Evolutionary conservation across 2,888 invertebrate genomes (phyloP).

Genomic region (Sylvicola fuscatus): DNA sequence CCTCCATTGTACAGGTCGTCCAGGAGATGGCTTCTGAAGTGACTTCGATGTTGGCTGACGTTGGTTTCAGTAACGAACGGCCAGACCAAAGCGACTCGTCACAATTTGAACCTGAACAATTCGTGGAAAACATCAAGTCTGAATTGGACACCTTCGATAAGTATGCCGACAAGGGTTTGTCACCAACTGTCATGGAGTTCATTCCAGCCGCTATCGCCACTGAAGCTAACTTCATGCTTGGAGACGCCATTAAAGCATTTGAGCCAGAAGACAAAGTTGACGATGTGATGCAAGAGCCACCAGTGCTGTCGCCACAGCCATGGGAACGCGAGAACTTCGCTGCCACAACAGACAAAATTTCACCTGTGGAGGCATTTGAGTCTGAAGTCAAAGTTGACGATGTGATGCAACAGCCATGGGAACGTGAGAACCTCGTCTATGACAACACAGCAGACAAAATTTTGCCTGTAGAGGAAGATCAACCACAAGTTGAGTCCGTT

Average conservation of each 20-base stretch:
- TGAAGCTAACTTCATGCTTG: too few species aligned
- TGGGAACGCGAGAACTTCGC: neutral
- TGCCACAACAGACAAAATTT: neutral
- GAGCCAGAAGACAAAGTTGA: neutral
- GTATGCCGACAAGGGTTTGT: constrained; percentile 2
- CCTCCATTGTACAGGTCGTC: constrained; percentile 3
- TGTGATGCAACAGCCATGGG: neutral
- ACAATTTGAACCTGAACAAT: constrained; percentile 4
- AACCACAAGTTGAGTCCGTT: neutral
- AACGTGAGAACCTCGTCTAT: neutral
- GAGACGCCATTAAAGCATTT: too few species aligned
- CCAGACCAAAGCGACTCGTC: constrained; percentile 1
- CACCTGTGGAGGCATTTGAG: neutral
- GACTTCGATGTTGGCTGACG: constrained; percentile 1
- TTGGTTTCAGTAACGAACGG: neutral
- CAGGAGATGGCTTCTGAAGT: constrained; percentile 2
- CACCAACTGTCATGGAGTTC: constrained; percentile 3
- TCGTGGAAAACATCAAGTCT: constrained; percentile 4
- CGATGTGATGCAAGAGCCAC: neutral
- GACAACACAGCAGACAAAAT: too few species aligned
- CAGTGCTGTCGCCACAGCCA: neutral
- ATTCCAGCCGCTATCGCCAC: too few species aligned
- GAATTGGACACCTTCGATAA: neutral
- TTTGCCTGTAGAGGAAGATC: too few species aligned
- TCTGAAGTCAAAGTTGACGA: neutral